These are phyloP conservation scores for Drosophila tani DNA, from an alignment of 1,140 invertebrate species.

Conservation along the genomic window DNA sequence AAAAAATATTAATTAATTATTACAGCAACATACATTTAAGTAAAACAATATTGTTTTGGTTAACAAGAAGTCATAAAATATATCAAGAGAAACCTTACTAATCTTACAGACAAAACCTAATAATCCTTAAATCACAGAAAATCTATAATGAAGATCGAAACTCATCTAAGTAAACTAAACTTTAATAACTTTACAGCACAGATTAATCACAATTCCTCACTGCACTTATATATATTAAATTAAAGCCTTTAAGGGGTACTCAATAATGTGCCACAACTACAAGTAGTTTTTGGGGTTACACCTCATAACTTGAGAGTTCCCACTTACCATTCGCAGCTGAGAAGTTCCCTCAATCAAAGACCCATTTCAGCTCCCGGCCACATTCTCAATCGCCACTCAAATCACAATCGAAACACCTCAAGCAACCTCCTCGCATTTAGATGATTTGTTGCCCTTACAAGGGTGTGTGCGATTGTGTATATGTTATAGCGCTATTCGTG, in stretches of 20 bases:
- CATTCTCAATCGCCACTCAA: slow-evolving; percentile 41
- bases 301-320: not conserved
- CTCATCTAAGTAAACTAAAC: no score
- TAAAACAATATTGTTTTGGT: no score
- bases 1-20: no score
- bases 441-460: slow-evolving; percentile 71
- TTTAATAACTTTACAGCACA: no score
- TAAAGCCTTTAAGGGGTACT: not conserved
- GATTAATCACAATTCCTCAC: not conserved
- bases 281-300: not conserved
- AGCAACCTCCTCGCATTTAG: slow-evolving; percentile 37
- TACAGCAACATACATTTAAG: no score
- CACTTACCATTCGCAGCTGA: slow-evolving; percentile 4
- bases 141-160: no score
- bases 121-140: no score
- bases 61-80: no score
- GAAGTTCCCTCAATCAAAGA: slow-evolving; percentile 34
- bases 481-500: slow-evolving; percentile 42
- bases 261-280: not conserved
- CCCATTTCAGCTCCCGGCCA: slow-evolving; percentile 30
- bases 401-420: slow-evolving; percentile 46
- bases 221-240: not conserved
- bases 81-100: no score
- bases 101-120: no score
- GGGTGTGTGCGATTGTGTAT: slow-evolving; percentile 43